phyloP scores from a whole-genome alignment of 2,797 vertebrate species.

The Rhinogobio ventralis region DNA sequence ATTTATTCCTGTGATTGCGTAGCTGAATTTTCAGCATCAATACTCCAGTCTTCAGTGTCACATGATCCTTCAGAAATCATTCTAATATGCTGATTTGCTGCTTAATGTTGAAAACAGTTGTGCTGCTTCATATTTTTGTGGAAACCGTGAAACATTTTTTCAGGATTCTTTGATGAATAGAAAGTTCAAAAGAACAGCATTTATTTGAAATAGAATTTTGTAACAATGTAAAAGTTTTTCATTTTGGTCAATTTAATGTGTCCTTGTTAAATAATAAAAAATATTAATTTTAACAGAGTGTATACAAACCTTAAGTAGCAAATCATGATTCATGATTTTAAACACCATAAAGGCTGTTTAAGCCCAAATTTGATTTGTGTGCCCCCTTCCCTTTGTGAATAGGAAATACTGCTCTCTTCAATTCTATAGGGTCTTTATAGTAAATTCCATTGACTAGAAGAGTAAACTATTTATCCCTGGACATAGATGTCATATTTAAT shows the following conservation, averaged over 20 bases:
- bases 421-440: not conserved
- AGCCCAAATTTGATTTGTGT: slow-evolving; percentile 6
- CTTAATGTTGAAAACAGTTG: not conserved
- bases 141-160: not conserved
- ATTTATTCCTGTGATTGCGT: not conserved
- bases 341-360: not conserved
- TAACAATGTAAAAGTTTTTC: not conserved
- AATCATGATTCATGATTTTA: slow-evolving; percentile 1
- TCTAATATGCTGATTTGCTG: not conserved
- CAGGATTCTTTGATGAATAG: not conserved
- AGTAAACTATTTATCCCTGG: not conserved
- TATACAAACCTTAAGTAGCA: not conserved
- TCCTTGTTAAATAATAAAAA: not conserved
- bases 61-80: not conserved
- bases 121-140: not conserved
- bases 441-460: not conserved
- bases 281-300: not conserved
- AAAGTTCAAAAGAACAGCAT: not conserved
- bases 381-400: not conserved
- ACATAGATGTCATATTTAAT: not conserved
- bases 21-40: not conserved
- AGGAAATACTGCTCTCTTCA: not conserved
- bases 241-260: not conserved
- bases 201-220: not conserved
- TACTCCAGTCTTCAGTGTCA: not conserved